phyloP scores from a whole-genome alignment of 2,113 vertebrate genomes.

The Epinephelus cyanopodus region DNA sequence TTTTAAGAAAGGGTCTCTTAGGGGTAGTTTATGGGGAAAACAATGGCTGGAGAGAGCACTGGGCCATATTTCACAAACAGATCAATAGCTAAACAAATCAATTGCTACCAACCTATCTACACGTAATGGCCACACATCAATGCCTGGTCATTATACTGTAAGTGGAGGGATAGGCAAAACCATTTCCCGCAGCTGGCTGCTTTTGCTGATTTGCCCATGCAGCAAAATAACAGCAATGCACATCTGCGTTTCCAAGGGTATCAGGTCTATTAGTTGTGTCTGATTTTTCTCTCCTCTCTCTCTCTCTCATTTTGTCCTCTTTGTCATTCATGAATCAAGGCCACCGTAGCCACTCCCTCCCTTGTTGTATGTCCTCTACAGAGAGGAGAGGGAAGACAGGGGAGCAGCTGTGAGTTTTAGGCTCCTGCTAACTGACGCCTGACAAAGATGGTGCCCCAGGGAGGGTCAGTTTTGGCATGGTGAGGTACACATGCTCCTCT shows the following conservation, averaged over 20 bases:
- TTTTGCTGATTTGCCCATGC: conserved; percentile 55
- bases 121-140: conserved; percentile 29
- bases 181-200: conserved; percentile 21
- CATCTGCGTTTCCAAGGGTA: conserved; percentile 66
- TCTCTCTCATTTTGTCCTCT: conserved; percentile 74
- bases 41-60: conserved; percentile 21
- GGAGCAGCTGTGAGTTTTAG: conserved; percentile 77
- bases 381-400: conserved; percentile 53
- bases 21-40: conserved; percentile 45
- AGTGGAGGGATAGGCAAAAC: conserved; percentile 13
- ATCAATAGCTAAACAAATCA: conserved; percentile 77
- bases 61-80: conserved; percentile 60
- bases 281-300: conserved; percentile 23
- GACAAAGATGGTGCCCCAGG: conserved; percentile 65
- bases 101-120: conserved; percentile 51
- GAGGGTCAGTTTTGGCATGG: conserved; percentile 70
- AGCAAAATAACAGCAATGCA: conserved; percentile 60
- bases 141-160: conserved; percentile 13
- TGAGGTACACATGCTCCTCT: conserved; percentile 52
- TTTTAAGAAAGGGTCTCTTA: conserved; percentile 50
- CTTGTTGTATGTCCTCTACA: conserved; percentile 69
- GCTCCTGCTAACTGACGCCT: conserved; percentile 68
- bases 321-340: conserved; percentile 84
- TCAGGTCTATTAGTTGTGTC: conserved; percentile 33
- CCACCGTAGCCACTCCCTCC: conserved; percentile 70